phyloP scores from a whole-genome alignment of 2,888 invertebrate genomes.

The Ectemnius lituratus region DNA sequence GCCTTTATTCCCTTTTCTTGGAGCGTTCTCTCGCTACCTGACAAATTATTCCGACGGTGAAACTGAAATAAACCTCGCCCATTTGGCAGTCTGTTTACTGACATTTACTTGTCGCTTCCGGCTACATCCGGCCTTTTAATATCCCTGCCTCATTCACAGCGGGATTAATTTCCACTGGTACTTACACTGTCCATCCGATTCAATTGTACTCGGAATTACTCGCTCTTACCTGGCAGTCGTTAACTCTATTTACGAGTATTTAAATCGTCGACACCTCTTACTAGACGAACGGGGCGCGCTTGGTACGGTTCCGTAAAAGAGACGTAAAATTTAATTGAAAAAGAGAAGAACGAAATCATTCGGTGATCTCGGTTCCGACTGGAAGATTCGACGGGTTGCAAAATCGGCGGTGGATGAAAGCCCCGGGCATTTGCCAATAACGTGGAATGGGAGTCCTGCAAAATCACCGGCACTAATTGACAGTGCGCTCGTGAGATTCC shows the following conservation, averaged over 20 bases:
- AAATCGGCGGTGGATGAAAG: neutral
- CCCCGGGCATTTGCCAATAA: constrained; percentile 1
- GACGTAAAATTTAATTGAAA: constrained; percentile 24
- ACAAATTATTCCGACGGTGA: constrained; percentile 47
- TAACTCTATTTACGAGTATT: constrained; percentile 9
- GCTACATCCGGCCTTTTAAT: neutral
- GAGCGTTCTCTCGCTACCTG: constrained; percentile 14
- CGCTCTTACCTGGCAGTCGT: neutral
- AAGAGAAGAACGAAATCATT: constrained; percentile 5
- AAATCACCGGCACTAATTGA: constrained; percentile 23
- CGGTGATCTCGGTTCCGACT: constrained; percentile 4
- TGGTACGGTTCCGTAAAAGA: constrained; percentile 3
- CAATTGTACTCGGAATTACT: neutral
- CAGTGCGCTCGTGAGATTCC: constrained; percentile 7
- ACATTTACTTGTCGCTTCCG: constrained; percentile 16
- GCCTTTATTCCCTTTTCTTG: neutral
- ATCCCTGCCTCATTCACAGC: neutral
- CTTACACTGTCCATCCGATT: neutral
- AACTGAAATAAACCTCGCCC: constrained; percentile 36
- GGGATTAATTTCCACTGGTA: neutral
- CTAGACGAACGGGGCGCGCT: neutral
- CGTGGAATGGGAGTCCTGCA: constrained; percentile 15
- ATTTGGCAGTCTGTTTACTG: neutral
- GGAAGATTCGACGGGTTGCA: neutral
- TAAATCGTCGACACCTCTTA: constrained; percentile 9